Conservation (phyloP, 2,888 invertebrate species). For the Gisinianus flammeolus region DNA sequence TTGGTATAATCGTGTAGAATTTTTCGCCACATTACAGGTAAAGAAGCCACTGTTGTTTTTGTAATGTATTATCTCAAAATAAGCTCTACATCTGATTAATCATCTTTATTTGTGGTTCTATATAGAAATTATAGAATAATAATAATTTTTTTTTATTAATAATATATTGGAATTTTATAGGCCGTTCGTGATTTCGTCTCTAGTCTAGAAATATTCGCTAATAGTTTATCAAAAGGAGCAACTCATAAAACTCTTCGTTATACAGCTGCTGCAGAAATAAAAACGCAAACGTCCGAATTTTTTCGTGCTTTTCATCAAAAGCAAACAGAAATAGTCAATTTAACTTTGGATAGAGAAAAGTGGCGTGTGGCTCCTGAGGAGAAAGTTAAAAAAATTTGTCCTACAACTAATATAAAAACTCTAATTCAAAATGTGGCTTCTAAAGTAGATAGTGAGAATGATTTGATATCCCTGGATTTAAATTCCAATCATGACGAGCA, state of each 20-base stretch:
- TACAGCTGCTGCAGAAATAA: slow-evolving; percentile 55
- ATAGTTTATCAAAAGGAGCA: slow-evolving; percentile 47
- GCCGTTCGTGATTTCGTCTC: slow-evolving; percentile 59
- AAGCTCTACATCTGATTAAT: background rate
- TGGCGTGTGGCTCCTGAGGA: slow-evolving; percentile 54
- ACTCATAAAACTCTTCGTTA: slow-evolving; percentile 48
- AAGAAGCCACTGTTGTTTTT: background rate
- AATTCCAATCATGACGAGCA: slow-evolving; percentile 36
- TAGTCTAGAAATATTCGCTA: slow-evolving; percentile 59
- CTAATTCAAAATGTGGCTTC: slow-evolving; percentile 43
- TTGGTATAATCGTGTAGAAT: slow-evolving; percentile 50
- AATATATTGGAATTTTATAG: too few species aligned
- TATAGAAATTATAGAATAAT: too few species aligned
- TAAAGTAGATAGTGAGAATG: slow-evolving; percentile 5
- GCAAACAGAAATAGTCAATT: slow-evolving; percentile 54
- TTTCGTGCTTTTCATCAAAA: slow-evolving; percentile 56
- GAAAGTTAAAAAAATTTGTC: slow-evolving; percentile 51
- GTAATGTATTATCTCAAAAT: background rate
- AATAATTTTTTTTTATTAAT: background rate
- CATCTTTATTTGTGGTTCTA: too few species aligned
- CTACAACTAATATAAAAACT: slow-evolving; percentile 44
- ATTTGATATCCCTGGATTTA: slow-evolving; percentile 21
- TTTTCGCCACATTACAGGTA: slow-evolving; percentile 54
- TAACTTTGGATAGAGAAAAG: slow-evolving; percentile 55
- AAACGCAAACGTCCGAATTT: slow-evolving; percentile 57